These are phyloP conservation scores for Eretmochelys imbricata DNA, from an alignment of 2,113 vertebrate species.

Conservation along the genomic window DNA sequence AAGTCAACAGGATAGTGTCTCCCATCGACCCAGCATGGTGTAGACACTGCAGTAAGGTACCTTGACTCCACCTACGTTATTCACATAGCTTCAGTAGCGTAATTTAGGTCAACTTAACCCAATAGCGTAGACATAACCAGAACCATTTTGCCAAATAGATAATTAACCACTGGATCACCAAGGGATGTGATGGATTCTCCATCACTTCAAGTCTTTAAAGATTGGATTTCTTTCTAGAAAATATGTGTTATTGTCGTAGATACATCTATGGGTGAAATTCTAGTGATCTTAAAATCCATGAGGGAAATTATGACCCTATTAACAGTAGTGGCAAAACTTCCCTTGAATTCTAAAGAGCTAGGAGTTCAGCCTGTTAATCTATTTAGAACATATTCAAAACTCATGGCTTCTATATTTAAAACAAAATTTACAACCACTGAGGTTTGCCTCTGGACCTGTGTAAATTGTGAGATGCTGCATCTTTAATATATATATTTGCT, in stretches of 20 bases:
- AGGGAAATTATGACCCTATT: background rate
- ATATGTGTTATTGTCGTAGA: slow-evolving; percentile 10
- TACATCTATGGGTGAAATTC: background rate
- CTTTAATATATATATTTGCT: background rate
- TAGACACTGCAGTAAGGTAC: no score
- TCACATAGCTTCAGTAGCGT: no score
- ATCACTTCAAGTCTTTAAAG: slow-evolving; percentile 49
- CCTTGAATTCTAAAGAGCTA: background rate
- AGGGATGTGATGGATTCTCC: slow-evolving; percentile 31
- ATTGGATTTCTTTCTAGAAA: slow-evolving; percentile 48
- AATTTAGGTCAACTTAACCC: no score
- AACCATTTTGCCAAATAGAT: slow-evolving; percentile 29
- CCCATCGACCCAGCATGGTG: no score
- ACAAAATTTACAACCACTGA: background rate
- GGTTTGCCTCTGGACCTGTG: background rate
- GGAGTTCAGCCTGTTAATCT: background rate
- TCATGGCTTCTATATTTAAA: background rate
- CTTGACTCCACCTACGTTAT: no score
- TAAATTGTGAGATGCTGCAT: background rate
- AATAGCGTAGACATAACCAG: no score
- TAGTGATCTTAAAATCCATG: background rate
- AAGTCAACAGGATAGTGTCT: no score
- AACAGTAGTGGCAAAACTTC: background rate
- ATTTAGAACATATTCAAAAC: background rate
- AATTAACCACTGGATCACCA: background rate